phyloP scores from a whole-genome alignment of 1,140 invertebrate genomes.

The Drosophila rufa region DNA sequence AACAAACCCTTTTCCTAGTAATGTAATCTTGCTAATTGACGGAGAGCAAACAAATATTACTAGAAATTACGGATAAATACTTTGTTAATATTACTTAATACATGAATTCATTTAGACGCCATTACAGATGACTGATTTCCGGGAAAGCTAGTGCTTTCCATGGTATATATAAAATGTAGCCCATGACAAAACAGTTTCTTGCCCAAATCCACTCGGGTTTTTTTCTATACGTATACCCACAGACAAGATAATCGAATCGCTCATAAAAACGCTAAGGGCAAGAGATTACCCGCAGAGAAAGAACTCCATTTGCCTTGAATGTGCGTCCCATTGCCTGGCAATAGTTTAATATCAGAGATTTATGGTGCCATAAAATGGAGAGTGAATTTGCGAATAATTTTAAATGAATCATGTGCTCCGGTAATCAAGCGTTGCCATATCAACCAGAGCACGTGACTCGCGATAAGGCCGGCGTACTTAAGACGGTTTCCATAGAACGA shows the following conservation, averaged over 20 bases:
- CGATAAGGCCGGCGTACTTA: constrained; percentile 49
- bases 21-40: neutral
- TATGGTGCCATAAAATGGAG: constrained; percentile 28
- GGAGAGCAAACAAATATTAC: neutral
- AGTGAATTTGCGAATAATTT: constrained; percentile 42
- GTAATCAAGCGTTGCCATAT: constrained; percentile 27
- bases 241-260: constrained; percentile 2
- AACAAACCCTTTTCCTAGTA: neutral
- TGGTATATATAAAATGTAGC: neutral
- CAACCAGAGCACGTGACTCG: constrained; percentile 65
- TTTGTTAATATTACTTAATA: too few relatives aligned
- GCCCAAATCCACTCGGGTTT: constrained; percentile 10
- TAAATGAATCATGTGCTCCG: constrained; percentile 49
- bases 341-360: constrained; percentile 26
- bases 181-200: constrained; percentile 15
- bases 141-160: neutral
- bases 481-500: constrained; percentile 23
- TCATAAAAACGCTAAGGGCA: neutral
- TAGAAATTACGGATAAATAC: too few relatives aligned
- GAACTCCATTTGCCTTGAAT: neutral
- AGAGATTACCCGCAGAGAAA: constrained; percentile 8
- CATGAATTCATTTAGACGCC: neutral
- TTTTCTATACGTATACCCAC: neutral
- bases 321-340: neutral
- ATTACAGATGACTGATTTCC: neutral